These are phyloP conservation scores for Heterodera filipjevi DNA, from an alignment of 2,888 invertebrate genomes.

Conservation along the genomic window DNA sequence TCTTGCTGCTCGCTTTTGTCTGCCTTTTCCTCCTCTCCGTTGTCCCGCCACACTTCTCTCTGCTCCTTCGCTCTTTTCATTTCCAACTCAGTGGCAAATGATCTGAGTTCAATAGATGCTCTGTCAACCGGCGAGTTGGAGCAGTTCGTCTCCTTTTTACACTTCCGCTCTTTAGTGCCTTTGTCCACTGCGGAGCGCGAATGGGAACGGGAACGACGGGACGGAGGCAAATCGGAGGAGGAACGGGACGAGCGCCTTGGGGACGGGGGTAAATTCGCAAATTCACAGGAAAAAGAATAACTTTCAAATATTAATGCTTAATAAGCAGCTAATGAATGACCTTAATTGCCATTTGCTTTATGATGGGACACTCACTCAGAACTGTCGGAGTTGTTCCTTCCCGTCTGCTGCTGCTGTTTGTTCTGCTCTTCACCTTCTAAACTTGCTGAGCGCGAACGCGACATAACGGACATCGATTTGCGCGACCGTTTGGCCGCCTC, in stretches of 20 bases:
- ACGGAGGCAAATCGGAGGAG: background rate
- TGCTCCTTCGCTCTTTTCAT: background rate
- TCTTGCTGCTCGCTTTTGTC: background rate
- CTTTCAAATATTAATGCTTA: no score
- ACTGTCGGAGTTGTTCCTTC: background rate
- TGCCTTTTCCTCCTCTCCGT: background rate
- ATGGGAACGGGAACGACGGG: background rate
- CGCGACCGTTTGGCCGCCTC: conserved; percentile 3
- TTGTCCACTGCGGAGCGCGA: background rate
- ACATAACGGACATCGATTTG: background rate
- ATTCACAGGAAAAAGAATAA: no score
- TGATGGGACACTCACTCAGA: background rate
- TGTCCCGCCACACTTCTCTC: background rate
- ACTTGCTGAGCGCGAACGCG: conserved; percentile 11
- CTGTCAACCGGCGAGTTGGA: background rate
- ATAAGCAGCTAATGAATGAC: no score
- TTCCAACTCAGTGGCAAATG: background rate
- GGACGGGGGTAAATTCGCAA: background rate
- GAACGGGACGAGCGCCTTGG: background rate
- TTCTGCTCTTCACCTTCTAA: background rate
- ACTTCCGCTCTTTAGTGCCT: background rate
- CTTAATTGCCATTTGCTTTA: background rate
- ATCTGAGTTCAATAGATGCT: background rate
- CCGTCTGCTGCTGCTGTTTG: background rate
- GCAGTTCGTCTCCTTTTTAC: background rate